A percentile compares a stretch with the other conserved stretches of the same genome.
These are phyloP conservation scores for Phrynocephalus forsythii DNA, from an alignment of 2,797 vertebrate genomes.

Conservation along the genomic window DNA sequence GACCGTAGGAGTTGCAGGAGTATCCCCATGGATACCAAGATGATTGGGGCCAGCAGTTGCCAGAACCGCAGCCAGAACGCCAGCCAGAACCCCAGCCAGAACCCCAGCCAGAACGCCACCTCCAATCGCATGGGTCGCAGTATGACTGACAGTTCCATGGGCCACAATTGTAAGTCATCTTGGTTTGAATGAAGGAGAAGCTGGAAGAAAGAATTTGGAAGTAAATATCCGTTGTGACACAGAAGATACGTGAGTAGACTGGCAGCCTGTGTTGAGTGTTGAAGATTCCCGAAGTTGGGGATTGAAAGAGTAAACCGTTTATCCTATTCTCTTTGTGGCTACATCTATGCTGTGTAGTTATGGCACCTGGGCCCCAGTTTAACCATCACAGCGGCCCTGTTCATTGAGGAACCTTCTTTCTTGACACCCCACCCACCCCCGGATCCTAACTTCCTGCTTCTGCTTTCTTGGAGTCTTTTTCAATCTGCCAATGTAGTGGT, in stretches of 20 bases:
- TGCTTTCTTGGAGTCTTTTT: no score
- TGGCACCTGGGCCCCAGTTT: background rate
- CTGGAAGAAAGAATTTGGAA: background rate
- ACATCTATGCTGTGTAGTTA: background rate
- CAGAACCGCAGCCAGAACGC: background rate
- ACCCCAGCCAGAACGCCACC: background rate
- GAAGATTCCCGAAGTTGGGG: background rate
- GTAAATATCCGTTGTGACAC: background rate
- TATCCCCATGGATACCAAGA: no score
- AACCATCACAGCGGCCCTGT: background rate
- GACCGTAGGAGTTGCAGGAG: no score
- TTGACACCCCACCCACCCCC: no score
- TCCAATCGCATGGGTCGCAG: background rate
- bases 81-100: background rate
- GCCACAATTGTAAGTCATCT: background rate
- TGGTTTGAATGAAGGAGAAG: background rate
- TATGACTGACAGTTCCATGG: background rate
- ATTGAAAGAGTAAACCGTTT: background rate
- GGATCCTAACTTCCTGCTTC: no score
- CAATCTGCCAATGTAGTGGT: no score
- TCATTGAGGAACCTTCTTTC: no score
- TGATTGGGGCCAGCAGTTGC: background rate
- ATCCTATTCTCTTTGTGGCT: background rate
- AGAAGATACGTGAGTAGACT: background rate
- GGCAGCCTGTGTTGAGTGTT: no score